Conservation (phyloP, 1,140 invertebrate species). For the Dendroctonus valens region DNA sequence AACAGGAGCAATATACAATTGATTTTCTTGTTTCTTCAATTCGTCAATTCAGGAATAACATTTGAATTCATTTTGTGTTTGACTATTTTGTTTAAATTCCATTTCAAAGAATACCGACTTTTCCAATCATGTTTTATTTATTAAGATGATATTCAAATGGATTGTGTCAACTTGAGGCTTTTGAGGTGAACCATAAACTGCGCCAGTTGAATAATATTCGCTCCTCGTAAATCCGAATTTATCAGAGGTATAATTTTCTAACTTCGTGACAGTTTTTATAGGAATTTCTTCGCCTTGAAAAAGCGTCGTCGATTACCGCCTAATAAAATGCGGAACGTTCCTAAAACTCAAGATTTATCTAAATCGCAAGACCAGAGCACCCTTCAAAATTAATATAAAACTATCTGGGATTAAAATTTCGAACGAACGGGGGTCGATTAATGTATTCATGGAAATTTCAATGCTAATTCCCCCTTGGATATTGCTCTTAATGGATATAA, state of each 20-base stretch:
- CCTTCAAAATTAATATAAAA: constrained; percentile 33
- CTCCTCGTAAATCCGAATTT: constrained; percentile 2
- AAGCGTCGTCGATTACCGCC: constrained; percentile 8
- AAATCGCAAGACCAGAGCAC: constrained; percentile 11
- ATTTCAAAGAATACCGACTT: not conserved
- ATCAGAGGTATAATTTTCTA: constrained; percentile 15
- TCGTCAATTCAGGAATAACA: constrained; percentile 9
- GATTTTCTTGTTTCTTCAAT: constrained; percentile 15
- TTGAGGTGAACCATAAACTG: constrained; percentile 1
- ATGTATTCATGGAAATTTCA: constrained; percentile 36
- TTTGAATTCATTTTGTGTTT: constrained; percentile 7
- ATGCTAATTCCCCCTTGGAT: constrained; percentile 32
- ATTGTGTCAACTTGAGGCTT: not conserved
- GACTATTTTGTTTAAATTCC: constrained; percentile 6
- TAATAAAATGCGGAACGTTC: constrained; percentile 15
- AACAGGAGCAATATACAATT: constrained; percentile 9
- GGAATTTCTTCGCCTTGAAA: not conserved
- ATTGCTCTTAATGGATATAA: constrained; percentile 36
- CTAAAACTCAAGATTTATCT: constrained; percentile 19
- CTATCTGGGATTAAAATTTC: constrained; percentile 31
- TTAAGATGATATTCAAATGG: not conserved
- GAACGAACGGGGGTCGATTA: constrained; percentile 25
- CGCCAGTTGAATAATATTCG: constrained; percentile 1
- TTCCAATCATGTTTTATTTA: constrained; percentile 7
- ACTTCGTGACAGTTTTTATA: constrained; percentile 7